Percentiles rank a stretch among this genome's conserved stretches.
phyloP scores from a whole-genome alignment of 2,888 invertebrate species.

The Xestia ashworthii region DNA sequence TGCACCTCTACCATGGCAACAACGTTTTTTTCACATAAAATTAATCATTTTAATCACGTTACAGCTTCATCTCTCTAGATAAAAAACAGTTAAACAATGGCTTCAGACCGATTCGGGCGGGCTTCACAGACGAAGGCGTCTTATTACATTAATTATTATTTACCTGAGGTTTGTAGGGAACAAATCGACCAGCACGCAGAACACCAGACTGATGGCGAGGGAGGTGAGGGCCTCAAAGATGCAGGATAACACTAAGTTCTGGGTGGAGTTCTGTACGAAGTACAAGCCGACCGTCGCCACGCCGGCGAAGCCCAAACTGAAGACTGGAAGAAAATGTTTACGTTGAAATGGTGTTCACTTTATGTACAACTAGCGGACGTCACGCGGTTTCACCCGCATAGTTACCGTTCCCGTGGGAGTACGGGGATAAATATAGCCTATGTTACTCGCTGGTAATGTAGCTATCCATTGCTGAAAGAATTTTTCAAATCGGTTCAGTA shows the following conservation, averaged over 20 bases:
- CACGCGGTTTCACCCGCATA: too few relatives aligned
- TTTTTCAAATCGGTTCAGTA: too few relatives aligned
- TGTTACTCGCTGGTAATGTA: too few relatives aligned
- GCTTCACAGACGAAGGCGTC: too few relatives aligned
- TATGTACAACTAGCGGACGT: background rate
- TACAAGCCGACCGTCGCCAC: constrained; percentile 94
- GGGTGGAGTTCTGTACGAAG: constrained; percentile 93
- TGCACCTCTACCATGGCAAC: background rate
- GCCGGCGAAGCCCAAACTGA: constrained; percentile 94
- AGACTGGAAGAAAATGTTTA: constrained; percentile 88
- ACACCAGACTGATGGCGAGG: constrained; percentile 94
- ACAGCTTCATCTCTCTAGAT: too few relatives aligned
- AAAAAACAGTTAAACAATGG: too few relatives aligned
- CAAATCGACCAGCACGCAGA: constrained; percentile 95
- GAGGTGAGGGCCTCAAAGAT: constrained; percentile 95
- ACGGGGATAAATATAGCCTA: too few relatives aligned
- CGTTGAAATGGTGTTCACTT: background rate
- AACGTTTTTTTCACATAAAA: background rate
- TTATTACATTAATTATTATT: background rate
- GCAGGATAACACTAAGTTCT: constrained; percentile 94
- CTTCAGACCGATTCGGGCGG: too few relatives aligned
- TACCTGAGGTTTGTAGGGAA: constrained; percentile 96
- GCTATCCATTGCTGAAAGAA: too few relatives aligned
- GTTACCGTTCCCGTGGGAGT: too few relatives aligned
- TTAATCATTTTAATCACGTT: background rate